A percentile compares a stretch with the other conserved stretches of the same genome.
Evolutionary conservation across 2,113 vertebrate species (phyloP).

Genomic region (Psophia crepitans): DNA sequence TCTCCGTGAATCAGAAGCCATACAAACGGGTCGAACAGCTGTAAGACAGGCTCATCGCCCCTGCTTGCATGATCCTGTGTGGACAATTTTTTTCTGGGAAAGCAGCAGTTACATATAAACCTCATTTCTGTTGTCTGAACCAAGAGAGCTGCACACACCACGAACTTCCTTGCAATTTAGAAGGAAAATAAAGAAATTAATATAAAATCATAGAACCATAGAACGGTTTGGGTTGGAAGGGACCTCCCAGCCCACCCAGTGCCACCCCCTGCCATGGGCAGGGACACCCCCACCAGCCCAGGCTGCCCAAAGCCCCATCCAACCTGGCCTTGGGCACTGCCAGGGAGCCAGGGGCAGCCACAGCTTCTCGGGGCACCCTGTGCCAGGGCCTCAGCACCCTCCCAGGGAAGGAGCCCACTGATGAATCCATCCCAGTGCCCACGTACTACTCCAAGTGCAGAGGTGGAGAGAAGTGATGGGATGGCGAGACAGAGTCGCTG

Average conservation of each 20-base stretch:
- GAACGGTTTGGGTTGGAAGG: too few relatives aligned
- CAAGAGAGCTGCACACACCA: neutral
- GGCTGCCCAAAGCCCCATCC: too few relatives aligned
- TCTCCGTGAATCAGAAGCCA: neutral
- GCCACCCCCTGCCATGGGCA: too few relatives aligned
- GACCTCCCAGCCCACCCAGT: too few relatives aligned
- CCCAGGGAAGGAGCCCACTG: neutral
- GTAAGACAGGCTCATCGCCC: fast-evolving
- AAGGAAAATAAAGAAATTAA: neutral
- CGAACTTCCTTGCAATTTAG: neutral
- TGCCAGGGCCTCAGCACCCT: too few relatives aligned
- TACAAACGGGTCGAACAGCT: neutral
- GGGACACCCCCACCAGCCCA: too few relatives aligned
- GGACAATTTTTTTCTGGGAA: neutral
- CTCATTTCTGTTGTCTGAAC: neutral
- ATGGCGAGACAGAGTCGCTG: neutral
- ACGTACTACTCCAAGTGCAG: neutral
- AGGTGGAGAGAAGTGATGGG: neutral
- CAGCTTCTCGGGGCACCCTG: too few relatives aligned
- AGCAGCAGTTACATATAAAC: neutral
- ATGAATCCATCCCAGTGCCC: neutral
- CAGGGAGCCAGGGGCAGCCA: too few relatives aligned
- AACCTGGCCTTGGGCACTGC: too few relatives aligned
- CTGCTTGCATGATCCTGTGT: neutral
- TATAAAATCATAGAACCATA: too few relatives aligned